These are phyloP conservation scores for Crax fasciolata DNA, from an alignment of 2,797 vertebrate genomes.

Conservation along the genomic window DNA sequence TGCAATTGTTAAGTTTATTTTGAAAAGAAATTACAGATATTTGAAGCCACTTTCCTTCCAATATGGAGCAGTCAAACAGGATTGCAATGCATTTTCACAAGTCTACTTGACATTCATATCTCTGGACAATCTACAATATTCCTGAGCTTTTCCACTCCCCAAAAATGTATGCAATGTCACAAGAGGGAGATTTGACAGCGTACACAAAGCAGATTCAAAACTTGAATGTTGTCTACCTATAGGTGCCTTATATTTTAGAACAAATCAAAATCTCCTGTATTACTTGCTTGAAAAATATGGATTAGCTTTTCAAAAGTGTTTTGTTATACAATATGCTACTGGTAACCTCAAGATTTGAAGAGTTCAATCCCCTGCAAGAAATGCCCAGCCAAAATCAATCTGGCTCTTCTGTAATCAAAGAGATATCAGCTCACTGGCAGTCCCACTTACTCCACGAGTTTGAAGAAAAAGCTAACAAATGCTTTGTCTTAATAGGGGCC, in stretches of 20 bases:
- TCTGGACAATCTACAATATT: background rate
- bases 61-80: background rate
- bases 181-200: background rate
- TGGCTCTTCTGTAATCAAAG: background rate
- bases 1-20: background rate
- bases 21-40: background rate
- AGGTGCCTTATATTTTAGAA: background rate
- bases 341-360: background rate
- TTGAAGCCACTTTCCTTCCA: background rate
- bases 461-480: background rate
- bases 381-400: background rate
- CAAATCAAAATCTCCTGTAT: background rate
- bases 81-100: background rate
- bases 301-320: background rate
- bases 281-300: background rate
- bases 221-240: background rate
- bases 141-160: background rate
- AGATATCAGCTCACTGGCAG: background rate
- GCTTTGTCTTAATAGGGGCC: background rate
- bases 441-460: background rate
- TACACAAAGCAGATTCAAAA: background rate
- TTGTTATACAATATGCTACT: background rate
- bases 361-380: background rate
- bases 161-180: rapidly evolving
- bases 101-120: background rate